Base-by-base conservation (phyloP, 2,113 vertebrate species). In the Neotragus pygmaeus region DNA sequence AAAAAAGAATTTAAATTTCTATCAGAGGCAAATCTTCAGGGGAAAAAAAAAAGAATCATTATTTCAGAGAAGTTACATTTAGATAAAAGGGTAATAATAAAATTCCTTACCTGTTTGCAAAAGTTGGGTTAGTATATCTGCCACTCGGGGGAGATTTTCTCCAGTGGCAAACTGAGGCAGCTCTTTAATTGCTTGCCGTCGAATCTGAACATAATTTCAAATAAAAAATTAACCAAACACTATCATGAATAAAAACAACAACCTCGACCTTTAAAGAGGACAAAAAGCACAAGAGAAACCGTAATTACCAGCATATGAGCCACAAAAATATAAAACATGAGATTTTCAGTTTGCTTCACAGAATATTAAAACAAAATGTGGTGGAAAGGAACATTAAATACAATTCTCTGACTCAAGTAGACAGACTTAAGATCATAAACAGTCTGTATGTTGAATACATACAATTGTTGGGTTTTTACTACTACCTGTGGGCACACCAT, bases 141-240 rank as follows among this genome's bases (percentile, higher is more conserved):
- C 99, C 78, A 99, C 99, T 93, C 99, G 98, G 88, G 99, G 99
- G 91, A 99, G 99, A 97, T 99, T 99, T 88, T 99, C 99, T 88
- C 99, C 99, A 36, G 99, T 99, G 87, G 99, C 99, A 99, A 99
- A 99, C 7, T 99, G 99, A 25, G 99, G 99, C 77, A 99, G 98
- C 91, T 99, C 99, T 97, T 99, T 99, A 97, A 99, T 99, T 75
- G 99, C 99, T 96, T 99, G 99, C 23, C 99, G 98, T 2, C 99
- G 99, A 95, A 99, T 99, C 99, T 99, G 39, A 83, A 43, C 30
- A 97, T 43, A 49, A 97, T 97, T 91, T 70, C 75, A 85, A 98
- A 93, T 60, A 91, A 96, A 90, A 97, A 80, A 90, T 78, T 70
- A 82, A 92, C 36, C 5, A 6, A 95, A 93, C 0, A 75, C 62